These are phyloP conservation scores for Ornithoptera priamus DNA, from an alignment of 2,888 invertebrate species.

Conservation along the genomic window DNA sequence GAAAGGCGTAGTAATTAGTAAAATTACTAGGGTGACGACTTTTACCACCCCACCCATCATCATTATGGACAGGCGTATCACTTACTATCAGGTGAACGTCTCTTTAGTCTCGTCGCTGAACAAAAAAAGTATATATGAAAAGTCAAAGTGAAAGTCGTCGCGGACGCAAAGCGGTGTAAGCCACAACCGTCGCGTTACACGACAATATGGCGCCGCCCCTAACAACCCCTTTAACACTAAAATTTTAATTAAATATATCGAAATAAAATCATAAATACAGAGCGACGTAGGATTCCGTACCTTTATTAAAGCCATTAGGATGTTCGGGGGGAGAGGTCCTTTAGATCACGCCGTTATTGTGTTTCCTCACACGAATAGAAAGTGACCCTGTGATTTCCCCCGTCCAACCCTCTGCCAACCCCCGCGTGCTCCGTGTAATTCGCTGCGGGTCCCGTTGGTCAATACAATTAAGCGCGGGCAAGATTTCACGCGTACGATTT, in stretches of 20 bases:
- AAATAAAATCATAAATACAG: constrained; percentile 76
- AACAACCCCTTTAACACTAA: constrained; percentile 50
- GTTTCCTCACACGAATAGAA: constrained; percentile 62
- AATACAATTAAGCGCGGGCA: constrained; percentile 75
- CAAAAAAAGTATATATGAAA: no score
- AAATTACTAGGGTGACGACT: no score
- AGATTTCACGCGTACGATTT: constrained; percentile 78
- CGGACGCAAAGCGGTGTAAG: neutral
- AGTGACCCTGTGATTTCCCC: constrained; percentile 30
- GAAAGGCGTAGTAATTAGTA: no score
- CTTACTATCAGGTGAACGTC: no score
- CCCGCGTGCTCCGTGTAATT: constrained; percentile 39
- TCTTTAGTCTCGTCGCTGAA: no score
- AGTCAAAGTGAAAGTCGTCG: no score
- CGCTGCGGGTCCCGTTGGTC: constrained; percentile 60
- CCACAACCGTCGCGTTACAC: constrained; percentile 16
- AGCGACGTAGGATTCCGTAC: constrained; percentile 66
- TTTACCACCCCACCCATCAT: no score
- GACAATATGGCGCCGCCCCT: constrained; percentile 20
- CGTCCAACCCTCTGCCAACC: constrained; percentile 32
- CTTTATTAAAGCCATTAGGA: constrained; percentile 78
- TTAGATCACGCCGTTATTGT: constrained; percentile 69
- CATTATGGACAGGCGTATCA: no score
- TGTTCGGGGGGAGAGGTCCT: constrained; percentile 49
- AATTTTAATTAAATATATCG: constrained; percentile 78